Conservation (phyloP, 92 coral and sea anemone species). For the Blastomussa wellsi region DNA sequence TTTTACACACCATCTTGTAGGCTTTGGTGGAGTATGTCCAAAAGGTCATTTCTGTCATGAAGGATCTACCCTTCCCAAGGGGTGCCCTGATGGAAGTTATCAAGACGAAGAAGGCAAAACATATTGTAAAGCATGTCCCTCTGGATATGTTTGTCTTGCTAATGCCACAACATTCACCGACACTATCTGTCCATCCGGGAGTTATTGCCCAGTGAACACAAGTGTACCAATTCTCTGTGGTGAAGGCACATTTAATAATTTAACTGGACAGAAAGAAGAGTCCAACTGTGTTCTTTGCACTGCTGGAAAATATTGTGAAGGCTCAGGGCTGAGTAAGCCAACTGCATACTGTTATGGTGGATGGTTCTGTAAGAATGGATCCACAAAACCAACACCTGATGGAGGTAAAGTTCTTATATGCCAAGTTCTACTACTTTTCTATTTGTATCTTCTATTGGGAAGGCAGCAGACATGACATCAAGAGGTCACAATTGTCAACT, state of each 20-base stretch:
- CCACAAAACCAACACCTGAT: slow-evolving; percentile 71
- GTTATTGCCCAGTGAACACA: slow-evolving; percentile 85
- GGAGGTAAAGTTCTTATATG: slow-evolving; percentile 62
- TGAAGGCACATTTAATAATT: slow-evolving; percentile 81
- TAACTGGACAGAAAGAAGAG: slow-evolving; percentile 66
- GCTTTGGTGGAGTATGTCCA: slow-evolving; percentile 89
- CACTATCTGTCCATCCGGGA: slow-evolving; percentile 83
- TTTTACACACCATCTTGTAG: slow-evolving; percentile 31
- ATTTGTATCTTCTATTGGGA: neutral
- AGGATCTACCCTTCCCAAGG: slow-evolving; percentile 71
- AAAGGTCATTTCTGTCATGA: slow-evolving; percentile 80
- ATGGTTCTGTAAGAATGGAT: slow-evolving; percentile 95
- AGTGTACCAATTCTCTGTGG: slow-evolving; percentile 72
- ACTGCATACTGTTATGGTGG: slow-evolving; percentile 90
- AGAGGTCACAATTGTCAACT: neutral
- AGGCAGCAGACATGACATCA: neutral
- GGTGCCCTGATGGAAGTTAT: slow-evolving; percentile 91
- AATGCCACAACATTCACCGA: slow-evolving; percentile 70
- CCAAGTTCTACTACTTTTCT: neutral
- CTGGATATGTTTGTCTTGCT: slow-evolving; percentile 76
- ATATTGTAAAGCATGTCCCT: slow-evolving; percentile 79
- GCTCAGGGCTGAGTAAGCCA: slow-evolving; percentile 75
- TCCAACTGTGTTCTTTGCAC: slow-evolving; percentile 80
- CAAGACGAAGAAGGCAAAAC: slow-evolving; percentile 83
- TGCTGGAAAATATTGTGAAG: slow-evolving; percentile 92